phyloP scores from a whole-genome alignment of 2,888 invertebrate species.

The Dioctria linearis region DNA sequence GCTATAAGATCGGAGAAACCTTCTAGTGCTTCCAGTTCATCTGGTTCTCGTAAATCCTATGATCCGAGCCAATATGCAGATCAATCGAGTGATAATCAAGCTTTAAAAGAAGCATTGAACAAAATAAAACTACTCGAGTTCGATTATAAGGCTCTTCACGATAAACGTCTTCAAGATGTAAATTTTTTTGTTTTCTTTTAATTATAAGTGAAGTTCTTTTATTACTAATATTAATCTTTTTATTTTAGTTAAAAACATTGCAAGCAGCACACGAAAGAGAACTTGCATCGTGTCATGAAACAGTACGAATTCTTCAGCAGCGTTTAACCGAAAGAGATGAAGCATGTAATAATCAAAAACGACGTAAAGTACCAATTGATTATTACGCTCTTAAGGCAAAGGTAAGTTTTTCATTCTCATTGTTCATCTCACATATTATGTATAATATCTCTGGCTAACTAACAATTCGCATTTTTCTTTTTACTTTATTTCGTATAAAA shows the following conservation, averaged over 20 bases:
- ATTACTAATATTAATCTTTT: constrained; percentile 11
- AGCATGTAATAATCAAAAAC: constrained; percentile 68
- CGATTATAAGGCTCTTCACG: constrained; percentile 82
- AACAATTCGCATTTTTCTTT: constrained; percentile 34
- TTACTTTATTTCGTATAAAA: constrained; percentile 33
- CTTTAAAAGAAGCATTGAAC: constrained; percentile 72
- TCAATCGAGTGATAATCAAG: constrained; percentile 64
- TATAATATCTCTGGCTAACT: constrained; percentile 5
- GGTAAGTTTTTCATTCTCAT: constrained; percentile 63
- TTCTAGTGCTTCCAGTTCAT: constrained; percentile 61
- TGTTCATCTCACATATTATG: not conserved
- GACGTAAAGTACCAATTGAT: constrained; percentile 70
- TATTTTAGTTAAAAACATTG: constrained; percentile 80
- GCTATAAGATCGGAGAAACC: constrained; percentile 60
- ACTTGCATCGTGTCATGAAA: constrained; percentile 71
- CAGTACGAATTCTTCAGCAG: constrained; percentile 69
- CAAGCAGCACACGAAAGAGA: constrained; percentile 83
- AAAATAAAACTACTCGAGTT: constrained; percentile 82
- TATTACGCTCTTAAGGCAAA: constrained; percentile 71
- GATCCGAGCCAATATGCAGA: constrained; percentile 67
- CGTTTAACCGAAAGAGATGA: constrained; percentile 70
- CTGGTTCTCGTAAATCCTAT: constrained; percentile 64
- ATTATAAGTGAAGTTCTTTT: not conserved
- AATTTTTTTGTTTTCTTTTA: constrained; percentile 67
- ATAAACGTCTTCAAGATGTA: constrained; percentile 85